These are phyloP conservation scores for Neopelma chrysocephalum DNA, from an alignment of 2,797 vertebrate species.

Conservation along the genomic window DNA sequence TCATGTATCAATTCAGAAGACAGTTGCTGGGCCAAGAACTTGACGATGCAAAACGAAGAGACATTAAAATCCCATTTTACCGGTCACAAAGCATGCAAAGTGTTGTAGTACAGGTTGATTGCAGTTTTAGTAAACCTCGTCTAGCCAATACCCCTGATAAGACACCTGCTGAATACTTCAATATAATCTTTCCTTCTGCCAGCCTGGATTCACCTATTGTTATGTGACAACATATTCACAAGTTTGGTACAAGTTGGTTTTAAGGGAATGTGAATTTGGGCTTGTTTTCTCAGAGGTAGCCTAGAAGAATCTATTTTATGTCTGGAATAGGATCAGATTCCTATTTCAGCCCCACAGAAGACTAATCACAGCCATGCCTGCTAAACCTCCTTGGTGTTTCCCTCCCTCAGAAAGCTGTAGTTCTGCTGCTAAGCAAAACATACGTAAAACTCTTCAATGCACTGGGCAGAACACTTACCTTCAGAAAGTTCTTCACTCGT, in stretches of 20 bases:
- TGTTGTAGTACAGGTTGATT: neutral
- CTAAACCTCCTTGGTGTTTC: neutral
- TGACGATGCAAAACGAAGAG: neutral
- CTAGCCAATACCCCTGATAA: neutral
- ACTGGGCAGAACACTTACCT: slow-evolving; percentile 65
- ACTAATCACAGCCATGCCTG: neutral
- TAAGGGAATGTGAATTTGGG: neutral
- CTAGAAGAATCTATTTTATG: neutral
- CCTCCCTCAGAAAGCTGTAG: neutral
- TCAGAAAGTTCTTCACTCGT: slow-evolving; percentile 87
- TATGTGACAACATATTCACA: neutral
- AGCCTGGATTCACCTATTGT: neutral
- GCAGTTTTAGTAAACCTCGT: neutral
- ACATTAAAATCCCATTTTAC: neutral
- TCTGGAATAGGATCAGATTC: neutral
- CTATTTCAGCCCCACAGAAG: neutral
- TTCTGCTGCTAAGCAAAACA: neutral
- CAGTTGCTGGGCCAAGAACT: neutral
- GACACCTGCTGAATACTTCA: neutral
- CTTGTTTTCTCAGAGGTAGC: neutral
- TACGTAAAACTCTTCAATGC: neutral
- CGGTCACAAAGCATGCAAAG: neutral
- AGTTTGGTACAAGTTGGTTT: neutral
- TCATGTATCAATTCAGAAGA: neutral
- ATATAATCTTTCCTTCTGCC: neutral